These are phyloP conservation scores for Meta bourneti DNA, from an alignment of 2,888 invertebrate species.

Conservation along the genomic window DNA sequence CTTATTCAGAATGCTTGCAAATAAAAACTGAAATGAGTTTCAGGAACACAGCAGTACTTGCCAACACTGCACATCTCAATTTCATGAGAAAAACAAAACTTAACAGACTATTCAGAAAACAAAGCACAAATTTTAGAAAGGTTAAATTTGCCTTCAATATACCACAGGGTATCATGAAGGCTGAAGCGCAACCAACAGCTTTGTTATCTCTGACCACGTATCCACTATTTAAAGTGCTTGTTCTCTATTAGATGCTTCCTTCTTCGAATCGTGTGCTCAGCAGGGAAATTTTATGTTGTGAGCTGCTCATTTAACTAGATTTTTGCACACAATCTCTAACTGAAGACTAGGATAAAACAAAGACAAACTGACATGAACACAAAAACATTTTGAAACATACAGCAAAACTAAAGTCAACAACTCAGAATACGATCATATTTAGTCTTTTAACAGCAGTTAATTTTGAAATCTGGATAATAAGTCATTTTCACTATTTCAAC, in stretches of 20 bases:
- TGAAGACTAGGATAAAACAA: no score
- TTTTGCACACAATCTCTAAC: no score
- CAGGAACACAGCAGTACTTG: neutral
- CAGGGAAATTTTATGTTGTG: no score
- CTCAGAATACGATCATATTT: neutral
- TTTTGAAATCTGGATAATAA: constrained; percentile 32
- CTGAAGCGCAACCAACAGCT: no score
- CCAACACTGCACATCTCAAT: neutral
- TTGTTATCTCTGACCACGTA: no score
- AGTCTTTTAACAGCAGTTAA: neutral
- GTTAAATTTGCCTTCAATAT: no score
- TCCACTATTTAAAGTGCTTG: no score
- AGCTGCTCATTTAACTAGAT: no score
- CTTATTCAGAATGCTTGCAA: neutral
- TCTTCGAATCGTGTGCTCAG: no score
- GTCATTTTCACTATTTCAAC: constrained; percentile 55
- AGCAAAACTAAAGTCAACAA: neutral
- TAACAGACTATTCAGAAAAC: neutral
- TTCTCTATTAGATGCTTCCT: no score
- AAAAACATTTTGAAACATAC: neutral
- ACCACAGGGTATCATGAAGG: no score
- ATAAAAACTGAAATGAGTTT: neutral
- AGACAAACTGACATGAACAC: no score
- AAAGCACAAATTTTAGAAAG: neutral
- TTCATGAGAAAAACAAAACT: neutral